A percentile compares a stretch with the other conserved stretches of the same genome.
These are phyloP conservation scores for Gallinago solitaria DNA, from an alignment of 2,797 vertebrate genomes.

Conservation along the genomic window DNA sequence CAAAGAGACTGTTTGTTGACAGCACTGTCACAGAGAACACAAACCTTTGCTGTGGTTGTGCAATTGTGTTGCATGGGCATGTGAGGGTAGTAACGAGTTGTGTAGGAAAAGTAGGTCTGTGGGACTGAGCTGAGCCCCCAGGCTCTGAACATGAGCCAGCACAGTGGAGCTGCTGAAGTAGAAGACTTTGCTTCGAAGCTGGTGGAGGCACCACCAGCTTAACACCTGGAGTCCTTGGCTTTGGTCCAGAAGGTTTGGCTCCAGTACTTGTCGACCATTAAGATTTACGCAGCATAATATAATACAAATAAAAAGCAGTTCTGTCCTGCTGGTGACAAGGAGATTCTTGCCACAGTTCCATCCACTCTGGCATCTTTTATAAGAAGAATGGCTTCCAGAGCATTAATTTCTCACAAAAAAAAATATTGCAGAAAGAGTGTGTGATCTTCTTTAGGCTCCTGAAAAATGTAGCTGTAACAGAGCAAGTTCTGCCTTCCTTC, in stretches of 20 bases:
- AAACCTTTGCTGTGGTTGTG: background rate
- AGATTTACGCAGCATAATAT: background rate
- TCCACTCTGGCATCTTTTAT: background rate
- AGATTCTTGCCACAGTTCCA: background rate
- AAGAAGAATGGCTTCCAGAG: background rate
- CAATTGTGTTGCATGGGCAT: background rate
- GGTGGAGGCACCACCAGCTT: background rate
- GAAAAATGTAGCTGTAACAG: background rate
- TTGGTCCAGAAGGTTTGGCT: slow-evolving; percentile 11
- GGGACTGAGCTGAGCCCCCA: background rate
- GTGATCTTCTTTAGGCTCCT: background rate
- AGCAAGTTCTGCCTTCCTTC: background rate
- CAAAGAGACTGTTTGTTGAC: background rate
- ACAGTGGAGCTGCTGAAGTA: background rate
- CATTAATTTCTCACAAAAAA: background rate
- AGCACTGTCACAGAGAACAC: background rate
- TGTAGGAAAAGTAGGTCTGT: background rate
- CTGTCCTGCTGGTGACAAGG: background rate
- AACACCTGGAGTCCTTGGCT: background rate
- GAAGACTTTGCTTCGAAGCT: background rate
- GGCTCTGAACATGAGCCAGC: background rate
- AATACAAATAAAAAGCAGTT: background rate
- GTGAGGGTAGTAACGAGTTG: background rate
- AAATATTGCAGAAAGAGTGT: background rate
- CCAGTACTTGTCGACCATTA: background rate